Evolutionary conservation across 1,140 invertebrate species (phyloP), one percentile per base, ranked within the genome.

Genomic region (Antheraea mylitta): DNA sequence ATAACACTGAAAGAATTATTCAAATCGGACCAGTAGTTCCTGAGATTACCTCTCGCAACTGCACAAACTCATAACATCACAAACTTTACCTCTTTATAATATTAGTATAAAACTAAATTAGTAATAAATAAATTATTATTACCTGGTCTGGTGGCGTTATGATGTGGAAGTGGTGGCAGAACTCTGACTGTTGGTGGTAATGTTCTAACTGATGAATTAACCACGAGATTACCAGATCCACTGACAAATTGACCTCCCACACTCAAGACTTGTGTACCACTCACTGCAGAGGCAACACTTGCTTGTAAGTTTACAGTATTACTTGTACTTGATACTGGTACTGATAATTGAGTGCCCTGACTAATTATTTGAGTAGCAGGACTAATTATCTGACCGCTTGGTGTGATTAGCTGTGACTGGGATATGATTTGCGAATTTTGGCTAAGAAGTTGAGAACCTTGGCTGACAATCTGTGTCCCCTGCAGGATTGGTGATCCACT

Each of bases 321-420:
- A 69, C 67, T 82, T 7, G 81, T 64, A 68, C 72, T 85, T 63
- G 82, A 83, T 62, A 85, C 81, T 30, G 19, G 19, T 8, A 19
- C 60, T 16, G 19, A 30, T 61, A 61, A 10, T 13, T 61, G 90
- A 11, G 84, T 87, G 11, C 90, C 90, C 74, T 92, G 90, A 70
- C 88, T 92, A 58, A 91, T 91, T 30, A 91, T 91, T 67, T 91
- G 89, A 37, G 89, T 92, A 16, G 77, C 84, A 18, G 87, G 87
- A 74, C 87, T 91, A 60, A 91, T 68, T 62, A 91, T 79, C 67
- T 89, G 88, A 6, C 87, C 85, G 72, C 85, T 84, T 6, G 85
- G 74, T 22, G 72, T 77, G 48, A 92, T 82, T 30, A 91, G 67
- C 65, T 90, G 87, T 16, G 89, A 81, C 66, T 85, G 85, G 18